Evolutionary conservation across 2,113 vertebrate genomes (phyloP).

Genomic region (Neodon shergylaensis): DNA sequence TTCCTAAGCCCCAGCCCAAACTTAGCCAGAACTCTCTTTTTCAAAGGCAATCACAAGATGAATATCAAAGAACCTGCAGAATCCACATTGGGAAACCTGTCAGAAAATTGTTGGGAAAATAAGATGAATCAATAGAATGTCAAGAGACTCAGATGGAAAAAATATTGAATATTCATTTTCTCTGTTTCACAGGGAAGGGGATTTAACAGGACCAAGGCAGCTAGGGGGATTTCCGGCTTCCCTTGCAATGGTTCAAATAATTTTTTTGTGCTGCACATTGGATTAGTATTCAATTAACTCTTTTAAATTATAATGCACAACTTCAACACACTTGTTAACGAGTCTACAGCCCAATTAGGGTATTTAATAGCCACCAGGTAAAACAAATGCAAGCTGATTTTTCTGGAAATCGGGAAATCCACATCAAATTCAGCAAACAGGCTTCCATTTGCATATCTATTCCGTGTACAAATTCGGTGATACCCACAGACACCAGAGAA

Average conservation of each 20-base stretch:
- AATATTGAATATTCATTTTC: slow-evolving; percentile 90
- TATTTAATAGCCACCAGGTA: slow-evolving; percentile 68
- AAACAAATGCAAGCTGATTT: slow-evolving; percentile 61
- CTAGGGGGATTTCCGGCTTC: slow-evolving; percentile 84
- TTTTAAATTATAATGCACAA: slow-evolving; percentile 79
- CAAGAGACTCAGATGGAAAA: slow-evolving; percentile 85
- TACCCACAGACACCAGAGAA: slow-evolving; percentile 27
- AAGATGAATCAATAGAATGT: slow-evolving; percentile 89
- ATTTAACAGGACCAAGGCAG: slow-evolving; percentile 84
- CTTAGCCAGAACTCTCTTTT: slow-evolving; percentile 74
- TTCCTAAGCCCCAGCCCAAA: slow-evolving; percentile 71
- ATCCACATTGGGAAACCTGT: slow-evolving; percentile 88
- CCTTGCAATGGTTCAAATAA: slow-evolving; percentile 82
- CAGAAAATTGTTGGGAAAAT: slow-evolving; percentile 91
- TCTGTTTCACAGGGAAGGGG: slow-evolving; percentile 85
- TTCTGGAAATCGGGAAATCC: slow-evolving; percentile 54
- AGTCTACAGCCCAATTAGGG: slow-evolving; percentile 65
- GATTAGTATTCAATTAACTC: slow-evolving; percentile 84
- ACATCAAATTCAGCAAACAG: not conserved
- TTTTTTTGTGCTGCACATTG: slow-evolving; percentile 77
- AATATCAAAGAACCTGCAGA: slow-evolving; percentile 89
- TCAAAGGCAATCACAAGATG: slow-evolving; percentile 87
- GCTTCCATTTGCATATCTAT: not conserved
- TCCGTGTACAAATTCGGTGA: not conserved
- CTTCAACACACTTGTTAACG: slow-evolving; percentile 77